Conservation (phyloP, 2,888 invertebrate species). For the Phyllotreta striolata region DNA sequence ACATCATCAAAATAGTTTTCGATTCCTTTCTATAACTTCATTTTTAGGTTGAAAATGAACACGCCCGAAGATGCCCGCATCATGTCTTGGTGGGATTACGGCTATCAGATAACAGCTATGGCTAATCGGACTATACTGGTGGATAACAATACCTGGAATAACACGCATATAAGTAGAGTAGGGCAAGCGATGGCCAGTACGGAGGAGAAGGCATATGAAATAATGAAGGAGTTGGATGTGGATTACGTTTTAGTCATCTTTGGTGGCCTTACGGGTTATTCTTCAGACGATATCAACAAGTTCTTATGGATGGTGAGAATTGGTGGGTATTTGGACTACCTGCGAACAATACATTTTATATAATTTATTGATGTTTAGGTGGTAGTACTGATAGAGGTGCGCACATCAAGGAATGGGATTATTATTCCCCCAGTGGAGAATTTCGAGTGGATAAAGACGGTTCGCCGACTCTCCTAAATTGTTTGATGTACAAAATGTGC, state of each 20-base stretch:
- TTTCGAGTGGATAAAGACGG: constrained; percentile 96
- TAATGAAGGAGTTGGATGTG: constrained; percentile 96
- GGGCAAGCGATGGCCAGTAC: constrained; percentile 98
- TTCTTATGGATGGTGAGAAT: constrained; percentile 99
- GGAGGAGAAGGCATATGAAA: constrained; percentile 97
- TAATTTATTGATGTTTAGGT: constrained; percentile 63
- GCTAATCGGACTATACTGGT: constrained; percentile 96
- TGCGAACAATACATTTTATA: no score
- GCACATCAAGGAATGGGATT: constrained; percentile 96
- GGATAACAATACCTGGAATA: constrained; percentile 99
- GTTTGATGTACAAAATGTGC: constrained; percentile 99
- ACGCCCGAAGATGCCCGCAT: constrained; percentile 92
- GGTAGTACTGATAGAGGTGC: constrained; percentile 94
- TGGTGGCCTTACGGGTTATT: constrained; percentile 98
- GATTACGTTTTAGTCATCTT: constrained; percentile 98
- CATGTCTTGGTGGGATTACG: constrained; percentile 99
- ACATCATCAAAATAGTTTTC: background rate
- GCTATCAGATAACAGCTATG: constrained; percentile 99
- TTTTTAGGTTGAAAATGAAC: constrained; percentile 87
- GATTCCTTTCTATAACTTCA: constrained; percentile 1
- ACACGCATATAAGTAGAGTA: constrained; percentile 95
- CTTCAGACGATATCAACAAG: constrained; percentile 99
- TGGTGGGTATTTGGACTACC: constrained; percentile 43
- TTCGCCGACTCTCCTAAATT: constrained; percentile 89
- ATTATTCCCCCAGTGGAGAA: constrained; percentile 95